Conservation (phyloP, 2,113 vertebrate species). For the Collichthys lucidus region DNA sequence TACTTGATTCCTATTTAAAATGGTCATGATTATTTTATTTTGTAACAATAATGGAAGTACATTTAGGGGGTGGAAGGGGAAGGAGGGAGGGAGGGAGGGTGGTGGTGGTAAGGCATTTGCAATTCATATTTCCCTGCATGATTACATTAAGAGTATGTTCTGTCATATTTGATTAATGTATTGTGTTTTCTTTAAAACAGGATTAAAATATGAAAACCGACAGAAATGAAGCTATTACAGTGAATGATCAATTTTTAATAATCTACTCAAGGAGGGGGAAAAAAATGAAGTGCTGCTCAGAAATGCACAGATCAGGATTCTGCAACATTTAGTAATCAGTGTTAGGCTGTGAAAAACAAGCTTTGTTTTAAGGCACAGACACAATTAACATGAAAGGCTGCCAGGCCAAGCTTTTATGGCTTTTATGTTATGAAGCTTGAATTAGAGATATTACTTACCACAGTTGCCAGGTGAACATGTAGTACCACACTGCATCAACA, state of each 20-base stretch:
- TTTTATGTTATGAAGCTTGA: slow-evolving; percentile 73
- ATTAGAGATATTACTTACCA: slow-evolving; percentile 66
- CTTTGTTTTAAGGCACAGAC: slow-evolving; percentile 74
- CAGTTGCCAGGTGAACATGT: slow-evolving; percentile 62
- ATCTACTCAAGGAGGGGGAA: slow-evolving; percentile 77
- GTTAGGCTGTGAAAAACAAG: slow-evolving; percentile 69
- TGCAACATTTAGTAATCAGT: slow-evolving; percentile 82
- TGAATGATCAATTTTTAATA: slow-evolving; percentile 94
- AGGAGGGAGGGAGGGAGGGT: slow-evolving; percentile 23
- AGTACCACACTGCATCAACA: slow-evolving; percentile 40
- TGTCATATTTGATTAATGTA: slow-evolving; percentile 98
- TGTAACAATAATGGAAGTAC: slow-evolving; percentile 92
- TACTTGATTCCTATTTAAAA: slow-evolving; percentile 87
- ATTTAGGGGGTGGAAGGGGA: slow-evolving; percentile 80
- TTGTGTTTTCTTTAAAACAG: slow-evolving; percentile 94
- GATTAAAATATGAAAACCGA: slow-evolving; percentile 93
- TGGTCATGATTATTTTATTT: slow-evolving; percentile 96
- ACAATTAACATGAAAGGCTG: slow-evolving; percentile 82
- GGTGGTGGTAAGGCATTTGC: slow-evolving; percentile 87
- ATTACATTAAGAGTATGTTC: slow-evolving; percentile 97
- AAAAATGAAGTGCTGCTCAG: slow-evolving; percentile 79
- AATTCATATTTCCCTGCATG: slow-evolving; percentile 96
- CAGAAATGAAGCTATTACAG: slow-evolving; percentile 95
- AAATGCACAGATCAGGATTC: slow-evolving; percentile 84
- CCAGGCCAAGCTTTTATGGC: slow-evolving; percentile 71